Base-by-base conservation (phyloP, 2,797 vertebrate species). In the Takifugu ocellatus region DNA sequence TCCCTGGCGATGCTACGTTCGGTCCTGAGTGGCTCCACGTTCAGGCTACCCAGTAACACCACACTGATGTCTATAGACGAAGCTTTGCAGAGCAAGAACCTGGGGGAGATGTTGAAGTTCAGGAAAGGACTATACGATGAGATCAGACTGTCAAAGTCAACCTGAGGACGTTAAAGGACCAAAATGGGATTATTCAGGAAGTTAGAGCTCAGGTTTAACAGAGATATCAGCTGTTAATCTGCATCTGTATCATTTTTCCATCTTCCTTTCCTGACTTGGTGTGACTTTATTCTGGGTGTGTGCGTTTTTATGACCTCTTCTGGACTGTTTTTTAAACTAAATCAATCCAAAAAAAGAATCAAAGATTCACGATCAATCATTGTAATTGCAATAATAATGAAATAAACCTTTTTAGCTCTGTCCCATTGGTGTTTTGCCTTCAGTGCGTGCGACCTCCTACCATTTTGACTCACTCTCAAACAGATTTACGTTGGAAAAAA, bases 101-200 rank as follows among this genome's bases (percentile, higher is more conserved):
- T 94, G 54, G 81, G 89, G 72, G 89, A 92, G 68, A 98, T 97
- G 95, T 42, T 96, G 68, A 80, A 59, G 59, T 94, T 95, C n/a
- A 94, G 95, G 74, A 91, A 84, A 50, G 72, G 82, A 52, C 89
- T 96, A n/a, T 83, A 88, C 70, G 63, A 91, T 17, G 91, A 95
- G 73, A 92, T 98, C 65, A 26, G 29, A 63, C 52, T 77, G 51
- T 82, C 52, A 71, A 52, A 53, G 46, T 0, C 0, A 0, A 33
- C 21, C 26, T 43, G n/a, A 12, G 73, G 51, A 70, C 60, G 39
- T 24, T 29, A 6, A 21, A 46, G 17, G 16, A 14, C 46, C 25
- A 15, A 49, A 9, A 21, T 33, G 12, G 17, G 46, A 25, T 17
- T 46, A 21, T 21, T n/a, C 17, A 11, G 2, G 36, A n/a, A n/a